Conservation (phyloP, 2,113 vertebrate species). For the Aleadryas rufinucha region DNA sequence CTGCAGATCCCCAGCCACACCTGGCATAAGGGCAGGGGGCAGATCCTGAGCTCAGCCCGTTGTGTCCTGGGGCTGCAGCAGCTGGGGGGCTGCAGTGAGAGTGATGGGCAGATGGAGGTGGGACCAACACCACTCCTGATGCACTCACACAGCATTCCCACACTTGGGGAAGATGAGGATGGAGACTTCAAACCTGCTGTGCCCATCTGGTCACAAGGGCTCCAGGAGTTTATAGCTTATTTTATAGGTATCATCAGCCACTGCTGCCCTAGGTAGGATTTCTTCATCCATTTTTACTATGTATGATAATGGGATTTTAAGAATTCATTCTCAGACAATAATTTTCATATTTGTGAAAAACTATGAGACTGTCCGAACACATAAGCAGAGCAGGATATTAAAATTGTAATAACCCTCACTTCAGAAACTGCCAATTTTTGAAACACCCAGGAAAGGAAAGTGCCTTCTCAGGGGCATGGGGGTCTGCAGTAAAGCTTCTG, state of each 20-base stretch:
- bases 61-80: background rate
- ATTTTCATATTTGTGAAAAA: background rate
- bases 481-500: background rate
- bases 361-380: background rate
- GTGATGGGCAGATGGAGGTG: background rate
- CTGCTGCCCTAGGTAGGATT: background rate
- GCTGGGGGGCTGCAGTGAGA: background rate
- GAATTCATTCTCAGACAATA: background rate
- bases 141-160: background rate
- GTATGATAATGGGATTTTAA: background rate
- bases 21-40: background rate
- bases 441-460: background rate
- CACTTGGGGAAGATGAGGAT: background rate
- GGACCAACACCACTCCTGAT: background rate
- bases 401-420: background rate
- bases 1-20: background rate
- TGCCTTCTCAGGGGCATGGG: background rate
- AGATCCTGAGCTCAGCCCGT: background rate
- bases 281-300: background rate
- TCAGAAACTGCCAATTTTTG: background rate
- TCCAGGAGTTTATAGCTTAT: background rate
- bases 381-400: background rate
- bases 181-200: background rate
- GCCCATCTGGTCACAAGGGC: background rate
- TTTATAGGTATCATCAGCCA: background rate